Evolutionary conservation across 2,113 vertebrate genomes (phyloP).

Genomic region (Otocyon megalotis): DNA sequence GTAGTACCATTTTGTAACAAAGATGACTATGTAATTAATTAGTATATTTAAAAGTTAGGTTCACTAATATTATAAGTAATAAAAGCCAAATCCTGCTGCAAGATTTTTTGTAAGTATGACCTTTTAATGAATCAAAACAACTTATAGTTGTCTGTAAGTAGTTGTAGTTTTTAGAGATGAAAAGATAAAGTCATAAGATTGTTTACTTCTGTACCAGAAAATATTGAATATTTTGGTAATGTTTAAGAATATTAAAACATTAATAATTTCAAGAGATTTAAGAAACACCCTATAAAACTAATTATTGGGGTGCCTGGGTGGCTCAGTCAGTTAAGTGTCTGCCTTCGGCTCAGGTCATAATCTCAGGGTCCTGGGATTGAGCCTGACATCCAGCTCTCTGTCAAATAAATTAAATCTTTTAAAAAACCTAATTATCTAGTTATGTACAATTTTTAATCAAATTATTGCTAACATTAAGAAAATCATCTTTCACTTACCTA

Average conservation of each 20-base stretch:
- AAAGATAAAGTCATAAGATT: not conserved
- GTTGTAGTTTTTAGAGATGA: not conserved
- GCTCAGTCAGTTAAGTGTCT: too few species aligned
- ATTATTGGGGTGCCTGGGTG: too few species aligned
- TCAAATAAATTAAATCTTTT: too few species aligned
- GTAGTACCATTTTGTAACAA: constrained; percentile 21
- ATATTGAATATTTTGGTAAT: constrained; percentile 17
- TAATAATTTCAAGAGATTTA: not conserved
- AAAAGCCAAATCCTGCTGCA: constrained; percentile 17
- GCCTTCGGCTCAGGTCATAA: too few species aligned
- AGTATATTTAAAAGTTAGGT: not conserved
- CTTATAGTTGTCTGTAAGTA: not conserved
- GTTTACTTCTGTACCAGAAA: constrained; percentile 13
- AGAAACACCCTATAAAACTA: not conserved
- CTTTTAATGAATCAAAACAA: not conserved
- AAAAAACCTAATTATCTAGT: not conserved
- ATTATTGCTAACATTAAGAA: constrained; percentile 24
- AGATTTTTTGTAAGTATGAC: constrained; percentile 2
- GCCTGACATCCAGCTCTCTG: too few species aligned
- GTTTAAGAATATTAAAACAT: constrained; percentile 44
- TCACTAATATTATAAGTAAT: not conserved
- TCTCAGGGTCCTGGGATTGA: too few species aligned
- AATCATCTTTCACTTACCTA: constrained; percentile 5
- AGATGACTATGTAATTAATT: not conserved
- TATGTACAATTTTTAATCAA: not conserved